Conservation (phyloP, 2,797 vertebrate species). For the Lutjanus argentimaculatus region DNA sequence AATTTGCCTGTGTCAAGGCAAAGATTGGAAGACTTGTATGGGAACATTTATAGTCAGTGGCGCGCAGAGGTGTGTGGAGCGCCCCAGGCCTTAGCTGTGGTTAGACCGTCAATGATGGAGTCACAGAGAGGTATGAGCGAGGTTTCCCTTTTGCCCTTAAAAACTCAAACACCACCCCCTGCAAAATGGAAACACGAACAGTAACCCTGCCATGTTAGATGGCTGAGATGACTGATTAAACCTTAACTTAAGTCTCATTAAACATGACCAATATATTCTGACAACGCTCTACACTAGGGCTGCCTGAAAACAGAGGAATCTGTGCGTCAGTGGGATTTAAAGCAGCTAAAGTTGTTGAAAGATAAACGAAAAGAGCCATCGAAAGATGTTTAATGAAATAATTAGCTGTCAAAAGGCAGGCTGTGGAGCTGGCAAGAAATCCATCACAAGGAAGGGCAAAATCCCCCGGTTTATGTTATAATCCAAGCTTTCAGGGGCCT, state of each 20-base stretch:
- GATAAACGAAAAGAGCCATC: slow-evolving; percentile 68
- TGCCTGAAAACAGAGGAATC: slow-evolving; percentile 50
- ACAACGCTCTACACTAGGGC: slow-evolving; percentile 18
- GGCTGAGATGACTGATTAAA: slow-evolving; percentile 62
- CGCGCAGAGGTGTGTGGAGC: slow-evolving; percentile 17
- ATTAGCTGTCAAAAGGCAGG: slow-evolving; percentile 80
- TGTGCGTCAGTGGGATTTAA: slow-evolving; percentile 59
- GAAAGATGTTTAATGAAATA: slow-evolving; percentile 79
- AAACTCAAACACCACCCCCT: not conserved
- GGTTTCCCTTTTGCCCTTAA: slow-evolving; percentile 17
- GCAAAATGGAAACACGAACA: slow-evolving; percentile 33
- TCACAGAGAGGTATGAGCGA: slow-evolving; percentile 29
- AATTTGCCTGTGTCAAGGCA: slow-evolving; percentile 24
- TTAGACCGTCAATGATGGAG: slow-evolving; percentile 38
- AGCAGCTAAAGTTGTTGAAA: slow-evolving; percentile 65
- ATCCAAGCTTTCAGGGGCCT: slow-evolving; percentile 70
- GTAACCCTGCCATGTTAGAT: slow-evolving; percentile 18
- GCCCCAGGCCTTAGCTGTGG: slow-evolving; percentile 28
- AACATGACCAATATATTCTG: slow-evolving; percentile 49
- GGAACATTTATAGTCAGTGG: slow-evolving; percentile 36
- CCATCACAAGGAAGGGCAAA: slow-evolving; percentile 72
- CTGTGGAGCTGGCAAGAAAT: slow-evolving; percentile 69
- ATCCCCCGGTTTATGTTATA: slow-evolving; percentile 76
- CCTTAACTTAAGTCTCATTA: slow-evolving; percentile 42
- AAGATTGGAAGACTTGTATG: slow-evolving; percentile 40